Percentiles rank a stretch among this genome's conserved stretches.
Evolutionary conservation across 1,140 invertebrate species (phyloP).

Genomic region (Tetranychus urticae): DNA sequence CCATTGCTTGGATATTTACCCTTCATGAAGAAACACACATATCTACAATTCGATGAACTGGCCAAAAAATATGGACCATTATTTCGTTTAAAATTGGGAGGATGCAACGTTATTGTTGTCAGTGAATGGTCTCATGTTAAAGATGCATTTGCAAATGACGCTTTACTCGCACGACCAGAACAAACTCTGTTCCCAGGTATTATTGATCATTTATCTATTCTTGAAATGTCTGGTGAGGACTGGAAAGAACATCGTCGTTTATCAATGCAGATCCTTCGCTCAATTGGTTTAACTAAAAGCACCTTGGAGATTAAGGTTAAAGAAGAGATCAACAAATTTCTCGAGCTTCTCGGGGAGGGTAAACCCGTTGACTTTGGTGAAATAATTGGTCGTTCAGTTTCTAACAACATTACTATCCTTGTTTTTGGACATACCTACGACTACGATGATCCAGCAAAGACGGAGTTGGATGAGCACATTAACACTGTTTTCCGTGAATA

Average conservation of each 20-base stretch:
- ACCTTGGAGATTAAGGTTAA: constrained; percentile 21
- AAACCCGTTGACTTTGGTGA: too few species aligned
- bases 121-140: constrained; percentile 6
- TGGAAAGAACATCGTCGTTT: constrained; percentile 64
- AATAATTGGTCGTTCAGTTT: too few species aligned
- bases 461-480: too few species aligned
- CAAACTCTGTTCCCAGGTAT: constrained; percentile 5
- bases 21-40: constrained; percentile 2
- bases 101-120: constrained; percentile 2
- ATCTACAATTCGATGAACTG: too few species aligned
- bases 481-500: too few species aligned
- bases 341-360: too few species aligned
- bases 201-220: not conserved
- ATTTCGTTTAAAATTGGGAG: not conserved
- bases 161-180: constrained; percentile 9
- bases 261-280: constrained; percentile 37
- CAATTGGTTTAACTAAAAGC: constrained; percentile 40
- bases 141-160: constrained; percentile 8
- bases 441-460: too few species aligned
- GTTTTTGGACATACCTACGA: too few species aligned
- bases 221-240: constrained; percentile 18
- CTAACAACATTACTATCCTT: too few species aligned
- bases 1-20: constrained; percentile 11
- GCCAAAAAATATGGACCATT: constrained; percentile 5
- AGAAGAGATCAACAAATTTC: not conserved